These are phyloP conservation scores for Hylyphantes graminicola DNA, from an alignment of 1,140 invertebrate genomes.

Conservation along the genomic window DNA sequence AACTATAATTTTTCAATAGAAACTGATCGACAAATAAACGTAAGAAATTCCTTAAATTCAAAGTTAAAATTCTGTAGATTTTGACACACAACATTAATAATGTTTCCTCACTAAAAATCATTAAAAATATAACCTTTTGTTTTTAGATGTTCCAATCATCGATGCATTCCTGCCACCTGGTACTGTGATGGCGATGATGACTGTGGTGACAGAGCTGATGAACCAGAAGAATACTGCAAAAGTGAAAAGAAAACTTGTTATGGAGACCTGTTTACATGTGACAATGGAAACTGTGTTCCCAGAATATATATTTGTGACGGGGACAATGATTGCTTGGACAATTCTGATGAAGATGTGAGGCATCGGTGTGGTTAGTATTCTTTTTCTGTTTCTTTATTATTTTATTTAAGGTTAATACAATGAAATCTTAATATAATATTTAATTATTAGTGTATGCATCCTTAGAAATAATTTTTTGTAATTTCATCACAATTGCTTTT, in stretches of 20 bases:
- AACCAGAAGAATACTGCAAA: constrained; percentile 91
- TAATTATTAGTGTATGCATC: too few species aligned
- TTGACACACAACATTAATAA: too few species aligned
- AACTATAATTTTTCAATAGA: too few species aligned
- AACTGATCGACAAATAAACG: too few species aligned
- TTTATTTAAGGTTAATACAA: not conserved
- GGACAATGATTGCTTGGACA: constrained; percentile 93
- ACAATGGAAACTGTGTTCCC: constrained; percentile 96
- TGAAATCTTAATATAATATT: not conserved
- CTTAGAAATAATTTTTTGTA: too few species aligned
- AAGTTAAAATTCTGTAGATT: too few species aligned
- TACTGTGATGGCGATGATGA: constrained; percentile 92
- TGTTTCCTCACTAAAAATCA: too few species aligned
- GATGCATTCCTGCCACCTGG: constrained; percentile 86
- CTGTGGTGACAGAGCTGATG: constrained; percentile 89
- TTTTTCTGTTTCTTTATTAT: not conserved
- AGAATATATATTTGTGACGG: constrained; percentile 97
- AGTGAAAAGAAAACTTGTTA: constrained; percentile 96
- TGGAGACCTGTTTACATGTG: constrained; percentile 93
- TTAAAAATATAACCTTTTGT: too few species aligned
- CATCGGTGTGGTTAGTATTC: constrained; percentile 86
- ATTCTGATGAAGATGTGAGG: constrained; percentile 88
- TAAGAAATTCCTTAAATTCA: too few species aligned
- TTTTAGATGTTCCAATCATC: constrained; percentile 67
- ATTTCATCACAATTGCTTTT: too few species aligned